A percentile compares a stretch with the other conserved stretches of the same genome.
Conservation (phyloP, 1,140 invertebrate species). For the Drosophila trapezifrons region DNA sequence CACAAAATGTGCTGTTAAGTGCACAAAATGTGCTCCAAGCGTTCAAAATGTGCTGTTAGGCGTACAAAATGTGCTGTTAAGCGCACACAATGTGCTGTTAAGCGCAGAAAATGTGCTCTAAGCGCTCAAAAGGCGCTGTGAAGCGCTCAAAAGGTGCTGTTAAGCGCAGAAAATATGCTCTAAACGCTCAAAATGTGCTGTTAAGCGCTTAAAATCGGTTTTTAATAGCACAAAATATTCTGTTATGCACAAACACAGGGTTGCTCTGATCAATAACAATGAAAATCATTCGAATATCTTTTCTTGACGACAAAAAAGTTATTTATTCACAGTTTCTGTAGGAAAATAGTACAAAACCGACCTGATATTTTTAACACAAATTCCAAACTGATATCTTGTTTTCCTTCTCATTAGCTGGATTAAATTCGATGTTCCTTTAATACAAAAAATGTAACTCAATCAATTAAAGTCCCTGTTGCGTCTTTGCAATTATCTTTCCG, state of each 20-base stretch:
- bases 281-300: background rate
- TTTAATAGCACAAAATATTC: too few relatives aligned
- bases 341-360: background rate
- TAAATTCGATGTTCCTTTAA: background rate
- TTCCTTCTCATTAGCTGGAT: background rate
- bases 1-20: background rate
- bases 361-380: background rate
- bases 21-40: too few relatives aligned
- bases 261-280: background rate
- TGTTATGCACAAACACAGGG: too few relatives aligned
- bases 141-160: background rate
- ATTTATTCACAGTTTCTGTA: background rate
- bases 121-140: too few relatives aligned
- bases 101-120: background rate
- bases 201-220: too few relatives aligned
- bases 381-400: background rate
- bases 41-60: too few relatives aligned
- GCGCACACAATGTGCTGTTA: background rate
- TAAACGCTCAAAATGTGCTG: too few relatives aligned
- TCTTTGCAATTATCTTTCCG: conserved; percentile 5
- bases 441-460: background rate
- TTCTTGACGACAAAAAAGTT: background rate
- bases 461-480: conserved; percentile 9
- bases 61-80: background rate
- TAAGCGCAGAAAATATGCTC: background rate